Evolutionary conservation across 2,888 invertebrate species (phyloP), one percentile per base, ranked within the genome.

Genomic region (Caenorhabditis uteleia): DNA sequence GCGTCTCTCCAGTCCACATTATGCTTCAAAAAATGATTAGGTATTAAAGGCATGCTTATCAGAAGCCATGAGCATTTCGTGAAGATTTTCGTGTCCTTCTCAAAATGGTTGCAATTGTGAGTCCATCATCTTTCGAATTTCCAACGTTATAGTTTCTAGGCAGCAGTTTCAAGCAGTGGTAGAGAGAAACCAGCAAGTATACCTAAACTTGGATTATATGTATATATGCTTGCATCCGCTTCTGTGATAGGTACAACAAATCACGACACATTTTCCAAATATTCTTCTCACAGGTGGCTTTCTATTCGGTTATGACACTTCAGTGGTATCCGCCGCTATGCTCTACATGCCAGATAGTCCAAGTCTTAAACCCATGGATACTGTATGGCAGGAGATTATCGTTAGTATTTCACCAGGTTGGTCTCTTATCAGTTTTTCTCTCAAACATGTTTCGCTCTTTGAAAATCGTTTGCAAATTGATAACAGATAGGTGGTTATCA

Each of bases 281-380:
- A 3, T 48, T 77, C 33, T 60, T 29, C 21, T 46, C 33, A 10
- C 31, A 46, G 79, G 79, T 7, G 81, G 81, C 3, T 71, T 81
- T n/a, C 60, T 81, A 10, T 88, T 88, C 77, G 88, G 88, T n/a
- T 88, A 88, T 78, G 88, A 88, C 74, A 88, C 88, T 0, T 87
- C 87, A 6, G 86, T 87, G 25, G 85, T 87, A 2, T 87, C 87
- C 10, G 64, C 64, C 2, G 80, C 80, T 4, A 77, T 80, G 78
- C 55, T 80, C 1, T 81, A 73, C 45, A 58, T 81, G 23, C 76
- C 74, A 6, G 55, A 74, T 25, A 69, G 67, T 21, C 43, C 60
- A 0, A 68, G 72, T 7, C 55, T 80, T 54, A 69, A 70, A 14
- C 74, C 74, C 2, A 50, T 80, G 68, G 39, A 61, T 27, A 70